Conservation (phyloP, 1,140 invertebrate genomes). For the Listronotus bonariensis region DNA sequence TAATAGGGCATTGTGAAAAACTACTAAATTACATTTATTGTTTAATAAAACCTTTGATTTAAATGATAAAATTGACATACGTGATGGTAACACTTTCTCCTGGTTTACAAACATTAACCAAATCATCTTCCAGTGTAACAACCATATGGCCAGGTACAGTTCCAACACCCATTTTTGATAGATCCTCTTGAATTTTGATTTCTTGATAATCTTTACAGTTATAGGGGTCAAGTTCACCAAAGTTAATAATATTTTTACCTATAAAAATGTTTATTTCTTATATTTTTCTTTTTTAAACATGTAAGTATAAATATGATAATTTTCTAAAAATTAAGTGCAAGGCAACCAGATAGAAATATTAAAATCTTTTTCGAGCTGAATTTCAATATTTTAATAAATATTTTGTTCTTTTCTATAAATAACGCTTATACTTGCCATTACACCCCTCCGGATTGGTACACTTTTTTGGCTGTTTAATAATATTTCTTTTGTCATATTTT, state of each 20-base stretch:
- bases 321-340: too few species aligned
- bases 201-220: conserved; percentile 89
- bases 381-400: too few species aligned
- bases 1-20: too few species aligned
- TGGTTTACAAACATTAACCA: conserved; percentile 85
- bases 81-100: conserved; percentile 86
- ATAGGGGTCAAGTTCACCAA: conserved; percentile 62
- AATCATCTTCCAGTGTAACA: conserved; percentile 83
- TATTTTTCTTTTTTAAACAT: too few species aligned
- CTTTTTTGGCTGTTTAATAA: conserved; percentile 62
- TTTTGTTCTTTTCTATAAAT: neutral
- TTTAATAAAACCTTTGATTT: too few species aligned
- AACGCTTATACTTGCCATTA: conserved; percentile 52
- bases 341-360: too few species aligned
- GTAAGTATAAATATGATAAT: too few species aligned
- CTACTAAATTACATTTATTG: too few species aligned
- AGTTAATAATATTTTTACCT: conserved; percentile 56
- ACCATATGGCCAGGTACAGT: conserved; percentile 77
- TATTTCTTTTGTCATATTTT: conserved; percentile 70
- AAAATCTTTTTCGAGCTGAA: too few species aligned
- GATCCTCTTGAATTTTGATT: conserved; percentile 84
- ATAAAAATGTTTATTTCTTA: neutral
- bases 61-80: conserved; percentile 61
- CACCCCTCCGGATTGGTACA: conserved; percentile 68
- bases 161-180: conserved; percentile 71